Conservation (phyloP, 2,113 vertebrate genomes). For the Circaetus gallicus region DNA sequence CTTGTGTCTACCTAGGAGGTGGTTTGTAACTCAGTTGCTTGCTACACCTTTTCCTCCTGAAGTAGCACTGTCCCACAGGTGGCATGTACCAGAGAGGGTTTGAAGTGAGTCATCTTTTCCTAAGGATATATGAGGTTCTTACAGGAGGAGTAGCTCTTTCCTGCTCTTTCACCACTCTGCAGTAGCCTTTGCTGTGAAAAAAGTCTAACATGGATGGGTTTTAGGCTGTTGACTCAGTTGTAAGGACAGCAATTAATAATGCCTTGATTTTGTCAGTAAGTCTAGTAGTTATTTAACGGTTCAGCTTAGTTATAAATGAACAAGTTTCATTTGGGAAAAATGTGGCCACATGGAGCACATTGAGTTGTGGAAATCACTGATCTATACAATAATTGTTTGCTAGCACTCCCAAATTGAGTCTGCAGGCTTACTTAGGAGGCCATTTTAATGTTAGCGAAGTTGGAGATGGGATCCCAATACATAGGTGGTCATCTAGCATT, state of each 20-base stretch:
- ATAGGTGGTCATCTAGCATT: neutral
- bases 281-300: neutral
- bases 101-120: neutral
- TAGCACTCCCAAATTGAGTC: neutral
- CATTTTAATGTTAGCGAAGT: neutral
- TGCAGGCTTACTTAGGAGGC: neutral
- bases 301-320: neutral
- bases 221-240: neutral
- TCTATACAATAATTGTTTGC: neutral
- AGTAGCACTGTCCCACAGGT: neutral
- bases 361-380: neutral
- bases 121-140: neutral
- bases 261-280: neutral
- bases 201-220: neutral
- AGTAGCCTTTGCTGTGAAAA: neutral
- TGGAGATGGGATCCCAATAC: neutral
- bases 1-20: neutral
- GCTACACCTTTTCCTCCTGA: neutral
- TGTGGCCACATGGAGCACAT: neutral
- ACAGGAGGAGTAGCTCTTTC: neutral
- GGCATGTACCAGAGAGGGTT: neutral
- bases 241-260: neutral
- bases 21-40: neutral
- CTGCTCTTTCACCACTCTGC: neutral
- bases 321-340: neutral